phyloP scores from a whole-genome alignment of 2,113 vertebrate genomes.

The Tyto alba region DNA sequence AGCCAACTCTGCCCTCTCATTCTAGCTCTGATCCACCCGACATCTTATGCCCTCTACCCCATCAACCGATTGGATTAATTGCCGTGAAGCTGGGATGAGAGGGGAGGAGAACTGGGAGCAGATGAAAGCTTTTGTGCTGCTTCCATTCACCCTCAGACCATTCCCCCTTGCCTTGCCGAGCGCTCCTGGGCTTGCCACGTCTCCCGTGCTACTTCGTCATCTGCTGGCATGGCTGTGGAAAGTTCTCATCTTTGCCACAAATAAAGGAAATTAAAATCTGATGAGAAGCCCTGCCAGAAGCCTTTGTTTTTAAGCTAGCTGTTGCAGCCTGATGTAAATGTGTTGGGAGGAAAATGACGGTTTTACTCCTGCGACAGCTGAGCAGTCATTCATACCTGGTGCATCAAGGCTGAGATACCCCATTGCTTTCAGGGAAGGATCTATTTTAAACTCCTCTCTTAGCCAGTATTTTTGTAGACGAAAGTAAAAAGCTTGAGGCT shows the following conservation, averaged over 20 bases:
- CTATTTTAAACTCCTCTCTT: not conserved
- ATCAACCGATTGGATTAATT: not conserved
- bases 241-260: not conserved
- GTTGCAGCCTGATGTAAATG: not conserved
- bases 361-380: not conserved
- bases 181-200: not conserved
- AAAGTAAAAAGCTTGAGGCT: not conserved
- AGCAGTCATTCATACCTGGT: rapidly evolving
- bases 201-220: not conserved
- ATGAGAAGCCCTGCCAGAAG: not conserved
- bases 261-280: not conserved
- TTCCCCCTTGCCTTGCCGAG: not conserved
- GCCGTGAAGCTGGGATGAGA: not conserved
- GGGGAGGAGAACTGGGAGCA: not conserved
- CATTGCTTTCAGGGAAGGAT: not conserved
- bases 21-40: not conserved
- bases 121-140: not conserved
- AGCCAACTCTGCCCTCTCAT: not conserved
- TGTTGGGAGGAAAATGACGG: not conserved
- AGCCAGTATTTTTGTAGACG: not conserved
- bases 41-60: not conserved
- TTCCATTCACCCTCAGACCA: not conserved
- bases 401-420: not conserved
- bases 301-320: not conserved
- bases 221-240: not conserved